Conservation (phyloP, 2,888 invertebrate genomes). For the Campoplex capitator region DNA sequence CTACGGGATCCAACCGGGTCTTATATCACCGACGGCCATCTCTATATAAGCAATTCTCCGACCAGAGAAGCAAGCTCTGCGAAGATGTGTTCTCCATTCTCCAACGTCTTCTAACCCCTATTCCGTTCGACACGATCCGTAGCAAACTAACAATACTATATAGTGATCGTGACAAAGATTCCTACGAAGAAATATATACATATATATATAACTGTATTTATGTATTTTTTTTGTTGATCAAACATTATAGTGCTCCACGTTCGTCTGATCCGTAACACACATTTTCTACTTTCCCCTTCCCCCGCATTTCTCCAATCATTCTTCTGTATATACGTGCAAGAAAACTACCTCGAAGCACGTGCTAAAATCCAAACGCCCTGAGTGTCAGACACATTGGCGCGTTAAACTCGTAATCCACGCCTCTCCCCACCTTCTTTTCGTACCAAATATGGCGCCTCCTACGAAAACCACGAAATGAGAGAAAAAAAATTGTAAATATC, state of each 20-base stretch:
- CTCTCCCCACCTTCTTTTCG: conserved; percentile 36
- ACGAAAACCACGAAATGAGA: conserved; percentile 31
- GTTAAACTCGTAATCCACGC: conserved; percentile 55
- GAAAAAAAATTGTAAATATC: conserved; percentile 46
- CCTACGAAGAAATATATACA: conserved; percentile 26
- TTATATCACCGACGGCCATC: conserved; percentile 84
- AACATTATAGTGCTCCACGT: conserved; percentile 68
- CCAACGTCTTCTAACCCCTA: conserved; percentile 67
- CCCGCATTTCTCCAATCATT: conserved; percentile 31
- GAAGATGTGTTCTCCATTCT: conserved; percentile 57
- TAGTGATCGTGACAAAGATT: conserved; percentile 58
- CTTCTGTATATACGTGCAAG: conserved; percentile 48
- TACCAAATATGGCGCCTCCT: conserved; percentile 43
- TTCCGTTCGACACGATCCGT: conserved; percentile 46
- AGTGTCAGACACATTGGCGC: conserved; percentile 48
- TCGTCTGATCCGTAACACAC: conserved; percentile 43
- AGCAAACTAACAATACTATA: conserved; percentile 57
- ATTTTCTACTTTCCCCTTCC: conserved; percentile 46
- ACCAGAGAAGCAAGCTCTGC: conserved; percentile 40
- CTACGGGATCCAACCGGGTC: conserved; percentile 84
- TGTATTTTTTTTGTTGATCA: conserved; percentile 68
- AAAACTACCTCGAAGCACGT: conserved; percentile 51
- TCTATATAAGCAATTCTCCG: conserved; percentile 82
- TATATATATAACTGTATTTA: conserved; percentile 7
- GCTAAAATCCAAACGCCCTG: conserved; percentile 32